Conservation (phyloP, 2,113 vertebrate species). For the Sialia sialis region DNA sequence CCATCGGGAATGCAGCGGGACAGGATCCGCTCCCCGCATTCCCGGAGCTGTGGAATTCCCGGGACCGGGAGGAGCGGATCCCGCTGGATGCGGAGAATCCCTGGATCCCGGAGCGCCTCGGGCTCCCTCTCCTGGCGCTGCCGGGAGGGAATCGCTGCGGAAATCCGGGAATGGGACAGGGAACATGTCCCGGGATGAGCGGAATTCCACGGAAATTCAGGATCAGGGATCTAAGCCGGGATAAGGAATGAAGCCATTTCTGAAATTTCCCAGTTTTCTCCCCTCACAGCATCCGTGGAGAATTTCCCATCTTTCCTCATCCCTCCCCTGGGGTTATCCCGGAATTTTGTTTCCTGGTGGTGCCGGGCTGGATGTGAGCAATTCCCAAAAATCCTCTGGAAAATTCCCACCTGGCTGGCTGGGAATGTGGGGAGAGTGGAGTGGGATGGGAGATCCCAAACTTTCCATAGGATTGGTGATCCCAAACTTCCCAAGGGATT, state of each 20-base stretch:
- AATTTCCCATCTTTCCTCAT: background rate
- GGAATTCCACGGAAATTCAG: background rate
- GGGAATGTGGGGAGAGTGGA: fast-evolving
- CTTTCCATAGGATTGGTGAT: fast-evolving
- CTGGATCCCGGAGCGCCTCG: background rate
- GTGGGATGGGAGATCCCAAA: background rate
- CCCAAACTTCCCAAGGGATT: fast-evolving
- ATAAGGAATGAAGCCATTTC: background rate
- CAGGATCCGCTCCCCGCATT: fast-evolving
- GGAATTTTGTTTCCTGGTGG: fast-evolving
- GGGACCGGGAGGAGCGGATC: background rate
- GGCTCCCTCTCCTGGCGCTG: background rate
- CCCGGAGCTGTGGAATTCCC: background rate
- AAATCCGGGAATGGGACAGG: background rate
- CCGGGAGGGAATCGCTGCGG: background rate
- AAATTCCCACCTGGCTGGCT: background rate
- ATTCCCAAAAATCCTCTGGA: fast-evolving
- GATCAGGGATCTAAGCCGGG: background rate
- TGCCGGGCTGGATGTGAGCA: fast-evolving
- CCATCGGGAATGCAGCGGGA: background rate
- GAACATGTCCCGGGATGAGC: background rate
- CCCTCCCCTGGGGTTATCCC: background rate
- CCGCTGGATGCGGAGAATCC: background rate
- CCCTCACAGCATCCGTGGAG: fast-evolving
- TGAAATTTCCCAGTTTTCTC: fast-evolving